A percentile compares a stretch with the other conserved stretches of the same genome.
Conservation (phyloP, 1,140 invertebrate genomes). For the Formica selysi region DNA sequence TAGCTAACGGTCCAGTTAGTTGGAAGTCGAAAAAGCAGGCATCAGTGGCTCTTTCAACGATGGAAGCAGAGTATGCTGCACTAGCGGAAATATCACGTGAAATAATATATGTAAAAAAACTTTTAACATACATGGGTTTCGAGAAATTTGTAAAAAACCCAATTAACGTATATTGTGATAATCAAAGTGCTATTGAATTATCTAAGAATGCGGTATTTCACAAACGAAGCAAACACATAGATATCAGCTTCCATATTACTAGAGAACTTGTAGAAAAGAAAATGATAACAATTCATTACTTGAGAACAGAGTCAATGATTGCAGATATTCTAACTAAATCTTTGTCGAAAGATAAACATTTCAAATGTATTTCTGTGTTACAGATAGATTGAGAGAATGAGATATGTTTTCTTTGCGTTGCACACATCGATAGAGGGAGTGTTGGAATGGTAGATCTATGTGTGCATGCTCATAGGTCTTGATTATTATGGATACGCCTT, state of each 20-base stretch:
- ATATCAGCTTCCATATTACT: conserved; percentile 79
- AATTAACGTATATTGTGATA: conserved; percentile 69
- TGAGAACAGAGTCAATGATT: conserved; percentile 53
- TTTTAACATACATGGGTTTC: conserved; percentile 60
- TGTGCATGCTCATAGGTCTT: no score
- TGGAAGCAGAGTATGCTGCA: conserved; percentile 84
- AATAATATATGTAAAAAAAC: conserved; percentile 75
- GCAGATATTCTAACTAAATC: conserved; percentile 65
- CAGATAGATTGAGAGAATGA: background rate
- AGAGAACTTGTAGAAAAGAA: conserved; percentile 23
- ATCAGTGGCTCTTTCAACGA: conserved; percentile 71
- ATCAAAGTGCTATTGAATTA: conserved; percentile 81
- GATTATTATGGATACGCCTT: no score
- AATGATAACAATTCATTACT: conserved; percentile 40
- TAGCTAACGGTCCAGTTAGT: conserved; percentile 34
- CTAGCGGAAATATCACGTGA: conserved; percentile 77
- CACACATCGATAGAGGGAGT: no score
- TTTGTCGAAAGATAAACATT: conserved; percentile 28
- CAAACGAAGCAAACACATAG: conserved; percentile 83
- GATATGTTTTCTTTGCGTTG: no score
- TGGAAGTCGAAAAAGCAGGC: conserved; percentile 56
- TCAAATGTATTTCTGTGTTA: conserved; percentile 15
- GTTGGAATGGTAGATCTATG: no score
- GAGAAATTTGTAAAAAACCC: background rate
- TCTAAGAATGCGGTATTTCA: conserved; percentile 79